Percentiles rank a stretch among this genome's conserved stretches.
phyloP scores from a whole-genome alignment of 2,888 invertebrate genomes.

The Noctua pronuba region DNA sequence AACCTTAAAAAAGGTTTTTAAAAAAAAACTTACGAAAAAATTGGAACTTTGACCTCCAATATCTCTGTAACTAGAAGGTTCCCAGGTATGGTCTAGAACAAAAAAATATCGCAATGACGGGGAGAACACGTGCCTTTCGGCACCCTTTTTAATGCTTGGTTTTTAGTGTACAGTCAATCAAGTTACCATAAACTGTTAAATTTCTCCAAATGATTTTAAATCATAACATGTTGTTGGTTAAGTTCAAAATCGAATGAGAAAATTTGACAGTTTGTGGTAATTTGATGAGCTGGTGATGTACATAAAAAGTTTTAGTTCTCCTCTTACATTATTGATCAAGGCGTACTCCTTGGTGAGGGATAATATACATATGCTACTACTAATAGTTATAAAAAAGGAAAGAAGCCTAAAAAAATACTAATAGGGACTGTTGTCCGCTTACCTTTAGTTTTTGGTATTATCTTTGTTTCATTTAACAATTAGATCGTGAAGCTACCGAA shows the following conservation, averaged over 20 bases:
- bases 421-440: neutral
- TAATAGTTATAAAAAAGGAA: neutral
- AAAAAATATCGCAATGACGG: too few species aligned
- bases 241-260: too few species aligned
- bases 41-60: too few species aligned
- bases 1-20: too few species aligned
- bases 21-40: too few species aligned
- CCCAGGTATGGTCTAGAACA: too few species aligned
- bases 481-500: neutral
- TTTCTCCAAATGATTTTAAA: too few species aligned
- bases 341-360: neutral
- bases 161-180: neutral
- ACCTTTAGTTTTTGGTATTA: neutral
- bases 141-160: conserved; percentile 2
- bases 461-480: conserved; percentile 9
- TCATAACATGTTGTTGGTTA: too few species aligned
- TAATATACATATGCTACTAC: neutral
- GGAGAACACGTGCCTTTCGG: too few species aligned
- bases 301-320: conserved; percentile 7
- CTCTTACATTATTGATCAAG: conserved; percentile 11
- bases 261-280: too few species aligned
- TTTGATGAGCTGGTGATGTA: neutral
- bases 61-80: too few species aligned
- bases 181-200: too few species aligned
- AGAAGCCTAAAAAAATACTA: neutral